Conservation (phyloP, 2,888 invertebrate species). For the Hydroisotoma schaefferi region DNA sequence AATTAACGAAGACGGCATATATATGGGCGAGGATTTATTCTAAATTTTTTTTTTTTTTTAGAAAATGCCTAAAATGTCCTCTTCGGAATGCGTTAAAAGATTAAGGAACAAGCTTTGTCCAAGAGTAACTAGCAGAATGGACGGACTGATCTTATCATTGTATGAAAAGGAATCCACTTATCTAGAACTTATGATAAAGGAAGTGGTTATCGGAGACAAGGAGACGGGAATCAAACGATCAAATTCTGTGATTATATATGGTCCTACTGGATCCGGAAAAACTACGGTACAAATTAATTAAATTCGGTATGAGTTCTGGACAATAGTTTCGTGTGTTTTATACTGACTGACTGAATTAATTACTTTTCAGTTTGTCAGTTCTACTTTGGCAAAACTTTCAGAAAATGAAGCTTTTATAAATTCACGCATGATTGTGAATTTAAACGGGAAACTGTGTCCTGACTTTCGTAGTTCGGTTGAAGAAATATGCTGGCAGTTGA, state of each 20-base stretch:
- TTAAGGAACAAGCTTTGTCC: too few species aligned
- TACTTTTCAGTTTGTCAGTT: slow-evolving; percentile 44
- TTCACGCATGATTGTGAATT: slow-evolving; percentile 21
- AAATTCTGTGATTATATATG: slow-evolving; percentile 31
- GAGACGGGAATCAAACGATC: slow-evolving; percentile 26
- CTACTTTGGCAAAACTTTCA: slow-evolving; percentile 13
- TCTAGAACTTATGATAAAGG: slow-evolving; percentile 17
- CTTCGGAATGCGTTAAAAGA: too few species aligned
- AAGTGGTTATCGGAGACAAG: slow-evolving; percentile 21
- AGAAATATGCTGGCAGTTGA: slow-evolving; percentile 30
- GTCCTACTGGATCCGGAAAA: slow-evolving; percentile 35
- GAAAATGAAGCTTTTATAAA: slow-evolving; percentile 9
- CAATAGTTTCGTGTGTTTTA: too few species aligned
- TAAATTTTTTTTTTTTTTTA: too few species aligned
- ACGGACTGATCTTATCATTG: too few species aligned
- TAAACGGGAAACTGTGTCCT: slow-evolving; percentile 40
- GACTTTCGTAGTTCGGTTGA: slow-evolving; percentile 30
- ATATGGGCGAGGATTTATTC: too few species aligned
- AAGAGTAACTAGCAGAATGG: too few species aligned
- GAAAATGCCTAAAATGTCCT: too few species aligned
- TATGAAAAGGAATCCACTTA: slow-evolving; percentile 23
- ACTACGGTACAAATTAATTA: too few species aligned
- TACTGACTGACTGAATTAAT: too few species aligned
- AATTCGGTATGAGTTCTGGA: too few species aligned
- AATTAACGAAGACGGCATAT: too few species aligned